Base-by-base conservation (phyloP, 1,140 invertebrate genomes). In the Trissolcus basalis region DNA sequence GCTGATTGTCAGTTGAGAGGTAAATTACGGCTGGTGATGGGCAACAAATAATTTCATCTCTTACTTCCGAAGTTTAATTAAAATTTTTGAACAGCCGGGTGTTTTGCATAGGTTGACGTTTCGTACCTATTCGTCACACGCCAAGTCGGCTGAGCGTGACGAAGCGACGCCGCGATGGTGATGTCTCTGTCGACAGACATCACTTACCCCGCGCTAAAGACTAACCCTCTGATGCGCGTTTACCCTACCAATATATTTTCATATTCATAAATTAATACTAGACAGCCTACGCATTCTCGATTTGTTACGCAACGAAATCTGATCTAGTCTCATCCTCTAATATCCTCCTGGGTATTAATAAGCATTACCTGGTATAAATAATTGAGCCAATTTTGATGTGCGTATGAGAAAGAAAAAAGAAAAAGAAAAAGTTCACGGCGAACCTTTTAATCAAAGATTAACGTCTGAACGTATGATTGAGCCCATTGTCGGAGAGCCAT, bases 231-330 rank as follows among this genome's bases (percentile, higher is more conserved):
- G n/a, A n/a, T n/a, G 33, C 65, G 64, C 65, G 64, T 50, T 79
- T 77, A 79, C 56, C 68, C 70, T 43, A 43, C 49, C 33, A 56
- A 43, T 53, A n/a, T n/a, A 73, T 79, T 80, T 80, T 68, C 78
- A 79, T 78, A 80, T 76, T 80, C 74, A 80, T 78, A 77, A 80
- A 79, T 79, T 81, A 81, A 72, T 78, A 79, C 51, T 59, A 53
- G 36, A 43, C 75, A 35, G 49, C 77, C 80, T 48, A 77, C 74
- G 64, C 63, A 73, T 64, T 69, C 51, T 51, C 14, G 32, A 64
- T 78, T 80, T 67, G 77, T 78, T 72, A 78, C 77, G 65, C 77
- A 60, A 79, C 60, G 56, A n/a, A n/a, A 71, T 56, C 55, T 50
- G 77, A 19, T 56, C 59, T 54, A 47, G 39, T 67, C 16, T 65